phyloP scores from a whole-genome alignment of 1,140 invertebrate species.

The Temnothorax longispinosus region DNA sequence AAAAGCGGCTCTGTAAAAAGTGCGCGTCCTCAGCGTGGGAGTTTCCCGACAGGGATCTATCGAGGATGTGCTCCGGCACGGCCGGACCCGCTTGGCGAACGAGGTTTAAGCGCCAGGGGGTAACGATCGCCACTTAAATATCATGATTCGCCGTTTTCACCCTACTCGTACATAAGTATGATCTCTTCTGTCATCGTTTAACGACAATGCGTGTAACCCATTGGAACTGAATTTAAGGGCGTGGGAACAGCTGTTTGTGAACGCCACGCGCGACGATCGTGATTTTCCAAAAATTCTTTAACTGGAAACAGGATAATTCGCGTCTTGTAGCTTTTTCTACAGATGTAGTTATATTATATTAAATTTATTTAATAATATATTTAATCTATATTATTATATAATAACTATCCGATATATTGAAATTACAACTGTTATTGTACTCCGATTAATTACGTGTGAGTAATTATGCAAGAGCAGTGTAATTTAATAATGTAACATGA shows the following conservation, averaged over 20 bases:
- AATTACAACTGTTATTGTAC: not conserved
- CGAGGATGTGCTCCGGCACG: constrained; percentile 20
- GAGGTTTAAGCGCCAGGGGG: constrained; percentile 58
- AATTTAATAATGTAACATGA: not conserved
- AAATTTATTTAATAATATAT: not conserved
- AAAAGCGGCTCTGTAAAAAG: constrained; percentile 50
- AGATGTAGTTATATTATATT: not conserved
- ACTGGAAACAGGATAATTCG: not conserved
- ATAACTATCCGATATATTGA: not conserved
- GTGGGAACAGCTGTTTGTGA: constrained; percentile 5
- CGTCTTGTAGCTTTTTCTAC: not conserved
- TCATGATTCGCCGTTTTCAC: constrained; percentile 75
- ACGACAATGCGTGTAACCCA: constrained; percentile 37
- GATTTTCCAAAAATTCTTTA: not conserved
- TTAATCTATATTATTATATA: not conserved
- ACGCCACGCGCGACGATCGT: not conserved
- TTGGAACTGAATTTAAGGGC: not conserved
- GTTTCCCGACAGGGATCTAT: constrained; percentile 48
- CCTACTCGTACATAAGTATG: constrained; percentile 17
- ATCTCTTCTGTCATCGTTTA: constrained; percentile 65
- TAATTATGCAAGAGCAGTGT: not conserved
- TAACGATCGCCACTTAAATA: constrained; percentile 74
- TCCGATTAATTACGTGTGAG: not conserved
- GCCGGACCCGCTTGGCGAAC: constrained; percentile 11
- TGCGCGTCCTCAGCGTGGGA: constrained; percentile 1